Evolutionary conservation across 2,797 vertebrate species (phyloP).

Genomic region (Sebastes reedi): DNA sequence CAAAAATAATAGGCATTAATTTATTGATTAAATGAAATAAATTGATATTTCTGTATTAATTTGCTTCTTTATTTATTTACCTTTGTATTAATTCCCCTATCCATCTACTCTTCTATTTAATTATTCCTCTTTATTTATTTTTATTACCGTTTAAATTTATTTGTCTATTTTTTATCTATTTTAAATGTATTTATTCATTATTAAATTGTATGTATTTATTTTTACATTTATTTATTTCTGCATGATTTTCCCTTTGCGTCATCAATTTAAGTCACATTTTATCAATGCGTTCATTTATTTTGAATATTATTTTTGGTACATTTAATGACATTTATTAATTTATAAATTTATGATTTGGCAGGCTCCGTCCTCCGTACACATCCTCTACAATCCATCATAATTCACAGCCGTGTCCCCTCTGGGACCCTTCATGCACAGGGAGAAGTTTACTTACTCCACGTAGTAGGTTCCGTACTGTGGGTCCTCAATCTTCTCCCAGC

Average conservation of each 20-base stretch:
- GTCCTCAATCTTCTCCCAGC: conserved; percentile 99
- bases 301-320: neutral
- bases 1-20: neutral
- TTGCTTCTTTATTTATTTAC: neutral
- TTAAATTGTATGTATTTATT: neutral
- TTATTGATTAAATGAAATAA: neutral
- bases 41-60: neutral
- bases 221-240: neutral
- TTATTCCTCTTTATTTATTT: neutral
- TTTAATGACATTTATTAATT: neutral
- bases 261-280: too few species aligned
- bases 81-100: neutral
- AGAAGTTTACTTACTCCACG: conserved; percentile 91
- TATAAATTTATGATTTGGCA: neutral
- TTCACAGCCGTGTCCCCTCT: conserved; percentile 17
- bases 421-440: neutral
- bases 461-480: conserved; percentile 97
- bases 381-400: neutral
- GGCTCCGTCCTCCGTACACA: neutral
- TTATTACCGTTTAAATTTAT: neutral
- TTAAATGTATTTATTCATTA: neutral
- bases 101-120: neutral
- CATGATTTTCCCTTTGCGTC: too few species aligned
- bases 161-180: neutral
- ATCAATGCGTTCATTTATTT: neutral